Evolutionary conservation across 1,140 invertebrate species (phyloP), one percentile per base, ranked within the genome.

Genomic region (Meteorus sp.): DNA sequence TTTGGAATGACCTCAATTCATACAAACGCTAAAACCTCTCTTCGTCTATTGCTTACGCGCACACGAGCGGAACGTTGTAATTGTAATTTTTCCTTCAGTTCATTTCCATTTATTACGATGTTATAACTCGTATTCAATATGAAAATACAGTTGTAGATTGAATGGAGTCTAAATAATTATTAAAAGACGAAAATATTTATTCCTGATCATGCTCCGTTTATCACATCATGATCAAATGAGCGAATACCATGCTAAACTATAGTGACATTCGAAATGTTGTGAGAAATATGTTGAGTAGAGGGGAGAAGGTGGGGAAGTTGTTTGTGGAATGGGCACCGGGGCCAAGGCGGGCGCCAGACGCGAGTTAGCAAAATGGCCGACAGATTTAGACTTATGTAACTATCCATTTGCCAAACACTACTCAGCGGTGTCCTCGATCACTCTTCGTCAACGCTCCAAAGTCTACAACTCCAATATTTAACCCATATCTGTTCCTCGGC

Each of bases 1-100:
- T n/a, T 80, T 67, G 77, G 78, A 78, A 73, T 76, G 78, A 79
- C 77, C 77, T 77, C 76, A 70, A 77, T 79, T 78, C 77, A 73
- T 70, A 73, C 13, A 50, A n/a, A 37, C 17, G 20, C 27, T 54
- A 43, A 13, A 13, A 33, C 25, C 27, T 29, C 4, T 29, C 4
- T 29, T 4, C 4, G 4, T 29, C 27, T 29, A 29, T 29, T 29
- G 27, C 27, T 29, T 4, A 29, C 9, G 27, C 27, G n/a, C n/a
- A 29, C 9, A 29, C 27, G 27, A 29, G 27, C 27, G 27, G 4
- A 9, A 29, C 9, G 27, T 9, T 5, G 27, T 29, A 29, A 29
- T 29, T 29, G n/a, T n/a, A n/a, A n/a, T 29, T 29, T 29, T 5
- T 29, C 27, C 9, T 29, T 29, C 4, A 9, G 9, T 29, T 29